A percentile compares a stretch with the other conserved stretches of the same genome.
These are phyloP conservation scores for Leptopilina clavipes DNA, from an alignment of 1,140 invertebrate species.

Conservation along the genomic window DNA sequence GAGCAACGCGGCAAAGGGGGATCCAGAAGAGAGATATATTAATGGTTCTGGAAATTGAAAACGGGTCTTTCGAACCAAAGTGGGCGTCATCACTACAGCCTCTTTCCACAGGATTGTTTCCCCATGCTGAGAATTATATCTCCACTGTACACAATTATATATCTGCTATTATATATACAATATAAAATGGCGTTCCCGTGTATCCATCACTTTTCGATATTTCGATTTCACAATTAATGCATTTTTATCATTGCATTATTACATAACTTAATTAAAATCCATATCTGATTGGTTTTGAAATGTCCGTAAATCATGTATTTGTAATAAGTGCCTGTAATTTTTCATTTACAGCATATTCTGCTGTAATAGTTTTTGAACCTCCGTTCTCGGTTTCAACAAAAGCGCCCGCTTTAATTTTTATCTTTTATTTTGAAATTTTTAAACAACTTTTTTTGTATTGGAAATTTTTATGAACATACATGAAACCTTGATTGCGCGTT, in stretches of 20 bases:
- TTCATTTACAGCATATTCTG: too few species aligned
- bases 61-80: slow-evolving; percentile 63
- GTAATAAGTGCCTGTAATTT: too few species aligned
- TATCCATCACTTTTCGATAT: neutral
- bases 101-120: slow-evolving; percentile 61
- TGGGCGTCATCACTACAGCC: slow-evolving; percentile 61
- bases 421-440: neutral
- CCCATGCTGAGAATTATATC: slow-evolving; percentile 53
- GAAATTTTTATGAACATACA: neutral
- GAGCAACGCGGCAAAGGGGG: slow-evolving; percentile 58
- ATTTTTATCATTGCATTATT: neutral
- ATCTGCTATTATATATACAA: too few species aligned
- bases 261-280: too few species aligned
- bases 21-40: slow-evolving; percentile 62
- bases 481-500: neutral
- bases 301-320: too few species aligned
- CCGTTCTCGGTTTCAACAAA: too few species aligned
- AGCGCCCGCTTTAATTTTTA: neutral
- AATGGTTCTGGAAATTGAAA: slow-evolving; percentile 74
- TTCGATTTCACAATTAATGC: neutral
- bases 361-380: too few species aligned
- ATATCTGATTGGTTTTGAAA: too few species aligned
- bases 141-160: neutral
- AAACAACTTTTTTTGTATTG: neutral
- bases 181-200: slow-evolving; percentile 61